These are phyloP conservation scores for Falco rusticolus DNA, from an alignment of 2,797 vertebrate genomes.

Conservation along the genomic window DNA sequence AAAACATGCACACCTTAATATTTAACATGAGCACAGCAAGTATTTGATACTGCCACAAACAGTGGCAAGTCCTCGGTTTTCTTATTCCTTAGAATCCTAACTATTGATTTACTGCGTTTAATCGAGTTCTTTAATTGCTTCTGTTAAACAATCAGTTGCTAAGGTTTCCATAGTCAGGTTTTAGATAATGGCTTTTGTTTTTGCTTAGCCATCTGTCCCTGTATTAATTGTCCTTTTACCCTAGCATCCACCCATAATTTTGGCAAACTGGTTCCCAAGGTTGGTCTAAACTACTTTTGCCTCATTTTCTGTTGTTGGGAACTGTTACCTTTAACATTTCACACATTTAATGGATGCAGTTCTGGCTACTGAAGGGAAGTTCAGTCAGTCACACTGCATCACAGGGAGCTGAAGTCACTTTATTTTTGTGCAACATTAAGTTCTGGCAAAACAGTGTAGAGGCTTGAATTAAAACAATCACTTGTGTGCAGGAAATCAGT, in stretches of 20 bases:
- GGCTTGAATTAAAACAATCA: not conserved
- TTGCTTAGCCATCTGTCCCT: constrained; percentile 69
- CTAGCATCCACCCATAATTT: constrained; percentile 53
- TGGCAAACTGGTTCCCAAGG: constrained; percentile 49
- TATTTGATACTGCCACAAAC: constrained; percentile 1
- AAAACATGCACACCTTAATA: not conserved
- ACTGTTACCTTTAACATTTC: constrained; percentile 42
- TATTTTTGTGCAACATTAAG: not conserved
- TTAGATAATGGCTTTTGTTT: constrained; percentile 68
- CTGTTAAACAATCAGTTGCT: constrained; percentile 45
- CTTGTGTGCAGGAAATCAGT: not conserved
- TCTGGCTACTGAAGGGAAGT: constrained; percentile 37
- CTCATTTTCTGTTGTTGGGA: constrained; percentile 39
- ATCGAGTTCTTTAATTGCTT: constrained; percentile 31
- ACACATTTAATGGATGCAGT: constrained; percentile 55
- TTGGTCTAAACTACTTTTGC: constrained; percentile 43
- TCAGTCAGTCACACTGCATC: not conserved
- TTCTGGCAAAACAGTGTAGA: not conserved
- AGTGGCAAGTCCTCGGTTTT: not conserved
- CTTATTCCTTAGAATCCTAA: constrained; percentile 30
- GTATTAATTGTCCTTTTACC: constrained; percentile 69
- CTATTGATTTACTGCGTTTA: not conserved
- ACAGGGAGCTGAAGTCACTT: constrained; percentile 22
- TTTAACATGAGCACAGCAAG: not conserved
- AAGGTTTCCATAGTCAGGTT: constrained; percentile 60